Percentiles rank a stretch among this genome's conserved stretches.
These are phyloP conservation scores for Acleris literana DNA, from an alignment of 2,888 invertebrate genomes.

Conservation along the genomic window DNA sequence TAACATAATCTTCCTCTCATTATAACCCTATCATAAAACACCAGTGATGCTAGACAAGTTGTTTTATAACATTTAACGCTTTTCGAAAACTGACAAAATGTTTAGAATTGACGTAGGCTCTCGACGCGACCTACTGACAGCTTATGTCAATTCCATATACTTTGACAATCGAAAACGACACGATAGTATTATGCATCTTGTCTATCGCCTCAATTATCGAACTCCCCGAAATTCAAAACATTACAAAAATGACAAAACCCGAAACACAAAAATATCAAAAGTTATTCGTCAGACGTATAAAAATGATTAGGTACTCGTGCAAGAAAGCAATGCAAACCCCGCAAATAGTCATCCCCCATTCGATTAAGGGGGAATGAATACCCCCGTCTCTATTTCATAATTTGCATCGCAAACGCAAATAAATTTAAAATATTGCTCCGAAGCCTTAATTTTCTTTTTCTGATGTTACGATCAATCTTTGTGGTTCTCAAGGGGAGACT, in stretches of 20 bases:
- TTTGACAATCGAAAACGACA: too few species aligned
- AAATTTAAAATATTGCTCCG: slow-evolving; percentile 39
- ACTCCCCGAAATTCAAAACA: slow-evolving; percentile 1
- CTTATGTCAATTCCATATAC: too few species aligned
- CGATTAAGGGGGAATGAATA: slow-evolving; percentile 34
- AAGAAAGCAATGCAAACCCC: slow-evolving; percentile 32
- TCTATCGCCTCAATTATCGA: too few species aligned
- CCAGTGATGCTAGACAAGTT: too few species aligned
- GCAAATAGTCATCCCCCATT: slow-evolving; percentile 34
- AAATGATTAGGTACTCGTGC: slow-evolving; percentile 23
- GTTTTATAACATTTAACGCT: too few species aligned
- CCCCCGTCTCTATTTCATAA: slow-evolving; percentile 39
- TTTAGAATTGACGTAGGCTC: too few species aligned
- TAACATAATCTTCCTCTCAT: too few species aligned
- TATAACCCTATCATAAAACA: too few species aligned
- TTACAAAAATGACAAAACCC: too few species aligned
- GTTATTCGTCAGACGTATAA: slow-evolving; percentile 17
- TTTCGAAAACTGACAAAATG: too few species aligned
- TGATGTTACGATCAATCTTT: slow-evolving; percentile 38
- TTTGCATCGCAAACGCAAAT: slow-evolving; percentile 39
- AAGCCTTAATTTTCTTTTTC: slow-evolving; percentile 38
- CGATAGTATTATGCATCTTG: too few species aligned
- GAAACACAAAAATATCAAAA: slow-evolving; percentile 14
- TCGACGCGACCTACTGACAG: too few species aligned
- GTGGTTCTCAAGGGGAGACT: slow-evolving; percentile 21